These are phyloP conservation scores for Rhea pennata DNA, from an alignment of 2,113 vertebrate species.

Conservation along the genomic window DNA sequence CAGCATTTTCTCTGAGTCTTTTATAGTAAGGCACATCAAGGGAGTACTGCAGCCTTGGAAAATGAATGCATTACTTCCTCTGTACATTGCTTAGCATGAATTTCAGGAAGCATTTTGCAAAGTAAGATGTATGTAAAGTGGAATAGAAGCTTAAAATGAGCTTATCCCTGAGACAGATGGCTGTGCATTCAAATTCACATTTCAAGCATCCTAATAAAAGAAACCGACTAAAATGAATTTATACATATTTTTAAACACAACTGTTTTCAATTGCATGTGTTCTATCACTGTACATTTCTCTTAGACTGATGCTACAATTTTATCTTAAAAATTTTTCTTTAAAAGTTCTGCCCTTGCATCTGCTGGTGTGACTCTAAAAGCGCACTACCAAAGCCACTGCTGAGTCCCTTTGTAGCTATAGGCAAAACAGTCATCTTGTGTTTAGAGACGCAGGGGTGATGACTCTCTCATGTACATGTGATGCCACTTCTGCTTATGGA, in stretches of 20 bases:
- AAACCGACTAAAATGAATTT: not conserved
- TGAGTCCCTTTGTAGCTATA: not conserved
- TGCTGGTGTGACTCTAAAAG: not conserved
- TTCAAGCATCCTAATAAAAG: slow-evolving; percentile 7
- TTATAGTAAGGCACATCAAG: not conserved
- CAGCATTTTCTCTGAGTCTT: not conserved
- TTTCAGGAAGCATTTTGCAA: slow-evolving; percentile 21
- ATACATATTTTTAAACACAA: not conserved
- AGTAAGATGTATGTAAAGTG: slow-evolving; percentile 14
- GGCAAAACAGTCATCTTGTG: not conserved
- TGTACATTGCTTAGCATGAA: not conserved
- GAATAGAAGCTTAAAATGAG: not conserved
- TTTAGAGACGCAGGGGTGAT: not conserved
- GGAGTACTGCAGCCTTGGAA: not conserved
- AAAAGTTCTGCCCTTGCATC: not conserved
- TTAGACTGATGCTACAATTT: not conserved
- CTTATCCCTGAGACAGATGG: slow-evolving; percentile 4
- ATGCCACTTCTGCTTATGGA: not conserved
- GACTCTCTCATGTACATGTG: not conserved
- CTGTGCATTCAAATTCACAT: slow-evolving; percentile 49
- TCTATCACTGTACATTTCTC: not conserved
- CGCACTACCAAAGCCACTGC: not conserved
- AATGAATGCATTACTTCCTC: not conserved
- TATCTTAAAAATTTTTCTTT: not conserved
- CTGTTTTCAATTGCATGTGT: not conserved